Evolutionary conservation across 2,797 vertebrate genomes (phyloP), one percentile per base, ranked within the genome.

Genomic region (Spondyliosoma cantharus): DNA sequence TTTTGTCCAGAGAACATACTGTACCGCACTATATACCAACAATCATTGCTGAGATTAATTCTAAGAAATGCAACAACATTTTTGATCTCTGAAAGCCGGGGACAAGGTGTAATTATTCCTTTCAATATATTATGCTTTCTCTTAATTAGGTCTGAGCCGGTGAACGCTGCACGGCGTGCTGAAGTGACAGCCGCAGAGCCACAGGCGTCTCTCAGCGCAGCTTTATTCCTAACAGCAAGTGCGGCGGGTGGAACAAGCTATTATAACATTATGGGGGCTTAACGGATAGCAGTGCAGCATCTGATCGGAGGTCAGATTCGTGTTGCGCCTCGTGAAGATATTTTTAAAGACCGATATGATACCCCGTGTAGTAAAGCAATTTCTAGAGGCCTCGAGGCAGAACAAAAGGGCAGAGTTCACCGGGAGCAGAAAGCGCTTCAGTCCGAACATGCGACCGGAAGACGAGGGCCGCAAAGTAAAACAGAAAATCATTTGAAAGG

Each of bases 401-500:
- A 90, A 88, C 89, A 89, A 89, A 91, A 87, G 88, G 78, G 67
- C 87, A 91, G 74, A 90, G 87, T 88, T 93, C 88, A 90, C 64
- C 0, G 43, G 42, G 87, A 86, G 76, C 82, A 70, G 72, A 81
- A 74, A 88, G 81, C 72, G 81, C 68, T 77, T 68, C 81, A 2
- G 77, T 89, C 56, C 24, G 61, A 88, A 86, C 74, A 90, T 82
- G 85, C 81, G 81, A 79, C 68, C 69, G 58, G 63, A 86, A 76
- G 90, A 84, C 60, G 65, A 88, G 72, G 67, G 49, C 68, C n/a
- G 74, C 65, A 74, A 82, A 90, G 82, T 83, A 74, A 90, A 90
- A 87, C 58, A 86, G 71, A 92, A 90, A 93, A 91, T 91, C 75
- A 86, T 93, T 89, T 89, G 89, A 89, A 76, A 80, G 90, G 88